phyloP scores from a whole-genome alignment of 2,797 vertebrate species.

The Sylvia borin region DNA sequence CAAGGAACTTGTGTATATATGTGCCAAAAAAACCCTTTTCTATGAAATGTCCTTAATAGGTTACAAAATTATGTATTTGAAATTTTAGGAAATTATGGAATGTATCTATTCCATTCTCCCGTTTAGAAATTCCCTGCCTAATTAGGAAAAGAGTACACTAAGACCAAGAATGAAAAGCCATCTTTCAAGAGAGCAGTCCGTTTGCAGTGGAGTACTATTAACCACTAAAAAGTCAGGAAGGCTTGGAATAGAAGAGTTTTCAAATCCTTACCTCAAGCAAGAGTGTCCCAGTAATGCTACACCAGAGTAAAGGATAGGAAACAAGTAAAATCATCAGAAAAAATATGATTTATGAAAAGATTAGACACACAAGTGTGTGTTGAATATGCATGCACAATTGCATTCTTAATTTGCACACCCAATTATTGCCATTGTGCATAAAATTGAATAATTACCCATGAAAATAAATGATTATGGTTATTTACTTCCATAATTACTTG shows the following conservation, averaged over 20 bases:
- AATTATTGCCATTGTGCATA: constrained; percentile 73
- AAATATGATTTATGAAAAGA: constrained; percentile 51
- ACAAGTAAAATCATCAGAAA: not conserved
- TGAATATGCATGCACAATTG: constrained; percentile 76
- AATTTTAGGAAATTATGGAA: not conserved
- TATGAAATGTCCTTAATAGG: not conserved
- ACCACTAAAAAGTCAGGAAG: not conserved
- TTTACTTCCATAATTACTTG: constrained; percentile 74
- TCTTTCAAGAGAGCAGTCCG: not conserved
- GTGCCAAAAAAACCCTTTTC: not conserved
- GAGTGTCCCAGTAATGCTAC: not conserved
- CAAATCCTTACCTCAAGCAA: not conserved
- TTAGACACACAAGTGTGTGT: constrained; percentile 67
- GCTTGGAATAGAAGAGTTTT: not conserved
- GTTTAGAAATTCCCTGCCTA: not conserved
- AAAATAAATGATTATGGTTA: constrained; percentile 76
- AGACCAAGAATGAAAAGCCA: not conserved
- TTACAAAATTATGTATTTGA: not conserved
- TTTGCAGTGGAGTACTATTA: not conserved
- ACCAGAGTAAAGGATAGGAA: not conserved
- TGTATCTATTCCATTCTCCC: not conserved
- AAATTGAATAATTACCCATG: constrained; percentile 76
- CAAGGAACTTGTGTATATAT: not conserved
- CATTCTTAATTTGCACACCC: constrained; percentile 75
- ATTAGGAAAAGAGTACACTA: not conserved